Percentiles rank a stretch among this genome's conserved stretches.
Conservation (phyloP, 64 coral and sea anemone species). For the Cladopsammia gracilis region DNA sequence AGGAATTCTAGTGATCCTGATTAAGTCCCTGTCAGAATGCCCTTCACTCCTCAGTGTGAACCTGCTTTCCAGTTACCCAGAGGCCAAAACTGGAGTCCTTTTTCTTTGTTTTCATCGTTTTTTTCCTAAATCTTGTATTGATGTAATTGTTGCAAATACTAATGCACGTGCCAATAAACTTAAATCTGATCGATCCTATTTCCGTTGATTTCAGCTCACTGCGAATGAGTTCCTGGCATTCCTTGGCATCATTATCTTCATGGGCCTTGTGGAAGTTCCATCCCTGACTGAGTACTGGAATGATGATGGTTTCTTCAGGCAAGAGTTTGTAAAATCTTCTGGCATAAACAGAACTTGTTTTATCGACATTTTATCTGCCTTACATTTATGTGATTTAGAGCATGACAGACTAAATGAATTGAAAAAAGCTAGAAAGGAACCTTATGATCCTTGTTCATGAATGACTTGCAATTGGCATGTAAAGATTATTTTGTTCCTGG, state of each 20-base stretch:
- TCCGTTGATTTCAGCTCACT: too few species aligned
- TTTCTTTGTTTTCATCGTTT: too few species aligned
- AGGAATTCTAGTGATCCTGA: too few species aligned
- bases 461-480: conserved; percentile 36
- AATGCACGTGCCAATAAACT: background rate
- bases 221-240: conserved; percentile 32
- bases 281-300: conserved; percentile 34
- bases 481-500: too few species aligned
- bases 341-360: conserved; percentile 43
- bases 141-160: conserved; percentile 32
- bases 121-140: conserved; percentile 6
- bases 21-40: too few species aligned
- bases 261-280: too few species aligned
- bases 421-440: conserved; percentile 37
- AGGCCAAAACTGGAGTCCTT: too few species aligned
- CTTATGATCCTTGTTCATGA: conserved; percentile 46
- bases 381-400: conserved; percentile 63
- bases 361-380: too few species aligned
- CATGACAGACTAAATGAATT: conserved; percentile 47
- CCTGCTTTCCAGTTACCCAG: too few species aligned
- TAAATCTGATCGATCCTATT: too few species aligned
- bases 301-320: conserved; percentile 40
- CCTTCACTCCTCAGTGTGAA: too few species aligned
- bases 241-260: background rate
- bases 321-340: conserved; percentile 55